phyloP scores from a whole-genome alignment of 2,113 vertebrate genomes.

The Hippocampus abdominalis region DNA sequence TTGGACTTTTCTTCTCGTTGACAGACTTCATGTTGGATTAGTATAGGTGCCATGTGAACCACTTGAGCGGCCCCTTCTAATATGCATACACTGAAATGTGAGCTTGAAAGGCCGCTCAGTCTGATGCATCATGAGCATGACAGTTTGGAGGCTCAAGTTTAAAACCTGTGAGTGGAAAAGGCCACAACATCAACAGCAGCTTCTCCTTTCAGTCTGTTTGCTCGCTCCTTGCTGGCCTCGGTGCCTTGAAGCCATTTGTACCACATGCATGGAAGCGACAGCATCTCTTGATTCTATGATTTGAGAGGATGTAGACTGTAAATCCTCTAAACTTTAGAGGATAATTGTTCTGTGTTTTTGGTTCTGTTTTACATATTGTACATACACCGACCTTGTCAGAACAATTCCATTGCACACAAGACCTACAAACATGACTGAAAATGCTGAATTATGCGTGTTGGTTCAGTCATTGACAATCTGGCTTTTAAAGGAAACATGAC shows the following conservation, averaged over 20 bases:
- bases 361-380: not conserved
- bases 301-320: not conserved
- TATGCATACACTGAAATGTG: conserved; percentile 43
- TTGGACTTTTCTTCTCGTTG: conserved; percentile 26
- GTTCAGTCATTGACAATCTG: no score
- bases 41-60: conserved; percentile 51
- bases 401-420: no score
- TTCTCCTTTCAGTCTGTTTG: conserved; percentile 7
- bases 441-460: no score
- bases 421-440: no score
- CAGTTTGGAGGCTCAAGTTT: conserved; percentile 37
- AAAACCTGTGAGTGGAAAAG: conserved; percentile 32
- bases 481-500: no score
- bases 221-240: not conserved
- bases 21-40: conserved; percentile 43
- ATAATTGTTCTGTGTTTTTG: no score
- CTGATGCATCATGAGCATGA: conserved; percentile 23
- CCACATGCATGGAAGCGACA: not conserved
- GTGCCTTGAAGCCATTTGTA: conserved; percentile 24
- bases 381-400: not conserved
- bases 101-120: conserved; percentile 34
- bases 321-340: not conserved
- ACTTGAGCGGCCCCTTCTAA: conserved; percentile 39
- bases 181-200: conserved; percentile 6
- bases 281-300: conserved; percentile 5